Conservation (phyloP, 2,888 invertebrate species). For the Lepidochrysops patricia region DNA sequence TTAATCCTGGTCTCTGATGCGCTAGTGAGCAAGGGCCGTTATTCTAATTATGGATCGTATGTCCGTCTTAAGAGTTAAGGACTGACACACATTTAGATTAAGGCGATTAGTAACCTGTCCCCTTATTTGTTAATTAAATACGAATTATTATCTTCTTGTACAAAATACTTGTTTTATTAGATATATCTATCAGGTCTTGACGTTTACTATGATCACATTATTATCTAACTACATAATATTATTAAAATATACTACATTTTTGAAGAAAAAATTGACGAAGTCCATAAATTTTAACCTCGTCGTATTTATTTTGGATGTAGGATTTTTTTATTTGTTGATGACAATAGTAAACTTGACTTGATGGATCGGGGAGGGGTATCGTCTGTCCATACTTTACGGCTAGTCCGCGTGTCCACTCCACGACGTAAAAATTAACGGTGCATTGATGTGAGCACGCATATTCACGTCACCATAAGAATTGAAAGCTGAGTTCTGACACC, state of each 20-base stretch:
- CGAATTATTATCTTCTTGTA: neutral
- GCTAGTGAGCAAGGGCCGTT: neutral
- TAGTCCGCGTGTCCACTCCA: too few relatives aligned
- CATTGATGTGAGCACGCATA: too few relatives aligned
- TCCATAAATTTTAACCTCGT: too few relatives aligned
- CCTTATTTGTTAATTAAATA: neutral
- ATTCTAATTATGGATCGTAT: neutral
- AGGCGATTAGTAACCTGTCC: neutral
- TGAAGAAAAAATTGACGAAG: too few relatives aligned
- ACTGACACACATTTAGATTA: neutral
- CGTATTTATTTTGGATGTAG: neutral
- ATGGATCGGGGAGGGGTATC: neutral
- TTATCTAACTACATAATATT: neutral
- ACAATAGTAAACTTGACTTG: neutral
- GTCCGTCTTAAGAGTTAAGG: neutral
- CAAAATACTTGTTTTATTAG: neutral
- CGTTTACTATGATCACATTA: neutral
- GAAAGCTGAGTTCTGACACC: too few relatives aligned
- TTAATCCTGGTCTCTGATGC: neutral
- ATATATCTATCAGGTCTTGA: neutral
- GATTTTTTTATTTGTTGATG: neutral
- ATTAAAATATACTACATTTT: neutral
- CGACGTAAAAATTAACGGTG: too few relatives aligned
- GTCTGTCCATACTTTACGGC: neutral
- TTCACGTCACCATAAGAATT: too few relatives aligned